Conservation (phyloP, 2,113 vertebrate species). For the Sardina pilchardus region DNA sequence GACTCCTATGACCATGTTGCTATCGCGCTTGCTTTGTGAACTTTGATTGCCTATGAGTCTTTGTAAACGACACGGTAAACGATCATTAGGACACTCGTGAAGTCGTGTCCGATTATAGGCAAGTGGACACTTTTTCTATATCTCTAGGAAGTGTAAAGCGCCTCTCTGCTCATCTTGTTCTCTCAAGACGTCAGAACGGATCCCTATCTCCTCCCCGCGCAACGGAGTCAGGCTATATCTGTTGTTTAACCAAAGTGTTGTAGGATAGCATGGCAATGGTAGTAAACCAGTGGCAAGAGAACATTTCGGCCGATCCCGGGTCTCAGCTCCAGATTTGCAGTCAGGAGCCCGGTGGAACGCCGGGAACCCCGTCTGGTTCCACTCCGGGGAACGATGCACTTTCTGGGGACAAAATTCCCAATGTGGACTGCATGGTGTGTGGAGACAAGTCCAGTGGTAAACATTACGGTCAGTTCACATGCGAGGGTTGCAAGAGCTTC, state of each 20-base stretch:
- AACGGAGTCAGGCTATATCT: constrained; percentile 57
- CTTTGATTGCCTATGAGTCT: constrained; percentile 51
- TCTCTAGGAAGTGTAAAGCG: neutral
- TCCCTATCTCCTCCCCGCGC: constrained; percentile 51
- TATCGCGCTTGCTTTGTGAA: constrained; percentile 45
- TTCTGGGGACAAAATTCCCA: constrained; percentile 77
- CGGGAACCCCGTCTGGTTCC: constrained; percentile 75
- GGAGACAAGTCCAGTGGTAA: constrained; percentile 86
- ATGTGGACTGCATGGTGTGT: constrained; percentile 85
- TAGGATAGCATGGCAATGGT: constrained; percentile 83
- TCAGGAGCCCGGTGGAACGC: constrained; percentile 76
- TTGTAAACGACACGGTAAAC: neutral
- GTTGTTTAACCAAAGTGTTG: constrained; percentile 56
- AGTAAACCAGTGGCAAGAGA: constrained; percentile 83
- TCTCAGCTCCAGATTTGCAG: constrained; percentile 78
- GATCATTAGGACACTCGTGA: neutral
- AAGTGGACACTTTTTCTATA: neutral
- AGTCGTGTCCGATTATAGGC: neutral
- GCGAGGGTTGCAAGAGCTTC: constrained; percentile 88
- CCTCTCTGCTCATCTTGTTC: constrained; percentile 23
- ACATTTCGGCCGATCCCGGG: constrained; percentile 77
- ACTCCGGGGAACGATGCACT: constrained; percentile 77
- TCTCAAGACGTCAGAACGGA: constrained; percentile 59
- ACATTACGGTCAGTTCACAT: constrained; percentile 85
- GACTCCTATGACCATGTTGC: constrained; percentile 57